Percentiles rank a stretch among this genome's conserved stretches.
These are phyloP conservation scores for Rhinophrynus dorsalis DNA, from an alignment of 2,797 vertebrate species.

Conservation along the genomic window DNA sequence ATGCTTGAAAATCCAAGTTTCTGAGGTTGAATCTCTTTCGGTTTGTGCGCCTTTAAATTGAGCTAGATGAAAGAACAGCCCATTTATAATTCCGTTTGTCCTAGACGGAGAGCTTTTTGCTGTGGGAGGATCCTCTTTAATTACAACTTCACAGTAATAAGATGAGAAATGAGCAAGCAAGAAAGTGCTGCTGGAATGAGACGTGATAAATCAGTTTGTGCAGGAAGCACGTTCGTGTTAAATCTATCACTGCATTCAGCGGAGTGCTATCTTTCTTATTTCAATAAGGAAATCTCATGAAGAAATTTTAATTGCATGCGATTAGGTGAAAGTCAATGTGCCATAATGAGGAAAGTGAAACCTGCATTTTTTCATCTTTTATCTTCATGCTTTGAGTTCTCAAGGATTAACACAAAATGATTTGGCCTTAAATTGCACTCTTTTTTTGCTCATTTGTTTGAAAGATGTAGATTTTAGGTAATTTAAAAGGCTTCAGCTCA, in stretches of 20 bases:
- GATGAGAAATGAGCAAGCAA: constrained; percentile 67
- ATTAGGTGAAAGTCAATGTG: constrained; percentile 72
- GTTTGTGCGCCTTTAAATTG: constrained; percentile 53
- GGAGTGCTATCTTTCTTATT: constrained; percentile 62
- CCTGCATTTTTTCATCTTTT: constrained; percentile 65
- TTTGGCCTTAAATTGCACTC: constrained; percentile 61
- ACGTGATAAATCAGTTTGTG: constrained; percentile 67
- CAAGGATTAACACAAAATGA: constrained; percentile 62
- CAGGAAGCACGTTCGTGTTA: constrained; percentile 60
- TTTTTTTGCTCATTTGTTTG: constrained; percentile 60
- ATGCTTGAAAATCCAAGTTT: constrained; percentile 14
- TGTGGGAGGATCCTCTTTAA: constrained; percentile 70
- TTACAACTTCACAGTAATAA: constrained; percentile 70
- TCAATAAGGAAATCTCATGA: constrained; percentile 69
- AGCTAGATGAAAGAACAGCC: constrained; percentile 52
- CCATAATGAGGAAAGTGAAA: constrained; percentile 70
- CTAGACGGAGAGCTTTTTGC: constrained; percentile 60
- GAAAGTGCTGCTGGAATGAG: constrained; percentile 61
- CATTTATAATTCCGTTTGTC: constrained; percentile 67
- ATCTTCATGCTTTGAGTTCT: constrained; percentile 63
- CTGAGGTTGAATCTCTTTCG: constrained; percentile 45
- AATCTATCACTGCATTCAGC: constrained; percentile 67
- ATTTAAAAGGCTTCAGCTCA: constrained; percentile 59
- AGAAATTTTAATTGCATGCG: constrained; percentile 72
- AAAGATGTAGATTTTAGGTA: constrained; percentile 63